phyloP scores from a whole-genome alignment of 2,113 vertebrate genomes.

The Perca flavescens region DNA sequence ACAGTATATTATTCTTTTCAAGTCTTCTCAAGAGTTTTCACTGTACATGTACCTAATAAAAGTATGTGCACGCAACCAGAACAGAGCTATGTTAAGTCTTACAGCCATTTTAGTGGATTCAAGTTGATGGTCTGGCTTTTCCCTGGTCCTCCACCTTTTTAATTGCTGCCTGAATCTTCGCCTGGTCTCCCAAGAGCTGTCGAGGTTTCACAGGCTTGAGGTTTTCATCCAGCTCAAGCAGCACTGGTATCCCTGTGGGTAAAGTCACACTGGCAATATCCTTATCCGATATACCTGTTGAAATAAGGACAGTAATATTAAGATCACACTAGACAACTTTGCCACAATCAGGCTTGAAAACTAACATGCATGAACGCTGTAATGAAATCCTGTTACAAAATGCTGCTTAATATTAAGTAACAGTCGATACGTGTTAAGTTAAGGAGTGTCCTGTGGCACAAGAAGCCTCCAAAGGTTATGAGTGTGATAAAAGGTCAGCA shows the following conservation, averaged over 20 bases:
- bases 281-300: conserved; percentile 91
- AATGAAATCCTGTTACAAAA: not conserved
- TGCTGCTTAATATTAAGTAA: conserved; percentile 27
- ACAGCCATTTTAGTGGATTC: conserved; percentile 38
- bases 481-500: conserved; percentile 75
- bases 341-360: not conserved
- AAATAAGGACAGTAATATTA: conserved; percentile 31
- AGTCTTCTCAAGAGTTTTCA: conserved; percentile 1
- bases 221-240: conserved; percentile 93
- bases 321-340: not conserved
- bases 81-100: not conserved
- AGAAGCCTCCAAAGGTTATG: not conserved
- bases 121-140: conserved; percentile 84
- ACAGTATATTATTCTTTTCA: conserved; percentile 14
- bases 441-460: not conserved
- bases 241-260: conserved; percentile 94
- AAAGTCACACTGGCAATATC: conserved; percentile 93
- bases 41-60: conserved; percentile 19
- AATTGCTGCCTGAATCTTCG: conserved; percentile 94
- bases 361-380: not conserved
- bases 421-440: conserved; percentile 10
- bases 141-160: conserved; percentile 98
- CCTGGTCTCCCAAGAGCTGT: conserved; percentile 93
- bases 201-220: conserved; percentile 89
- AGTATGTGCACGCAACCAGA: conserved; percentile 11